These are phyloP conservation scores for Eremobia ochroleuca DNA, from an alignment of 2,888 invertebrate species.

Conservation along the genomic window DNA sequence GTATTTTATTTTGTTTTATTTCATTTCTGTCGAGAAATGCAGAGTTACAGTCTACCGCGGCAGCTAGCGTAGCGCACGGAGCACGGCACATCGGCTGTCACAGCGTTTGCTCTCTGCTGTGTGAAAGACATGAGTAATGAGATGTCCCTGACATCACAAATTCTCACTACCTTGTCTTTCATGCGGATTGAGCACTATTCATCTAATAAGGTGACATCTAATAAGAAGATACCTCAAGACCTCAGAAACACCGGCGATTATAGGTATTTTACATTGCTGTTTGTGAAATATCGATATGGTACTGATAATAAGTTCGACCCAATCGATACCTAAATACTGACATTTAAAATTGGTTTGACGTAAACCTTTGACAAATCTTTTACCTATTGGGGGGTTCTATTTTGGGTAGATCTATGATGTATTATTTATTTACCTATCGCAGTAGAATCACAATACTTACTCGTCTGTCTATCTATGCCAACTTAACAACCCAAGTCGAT, in stretches of 20 bases:
- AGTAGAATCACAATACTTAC: conserved; percentile 26
- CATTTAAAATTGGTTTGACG: conserved; percentile 1
- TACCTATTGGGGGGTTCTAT: background rate
- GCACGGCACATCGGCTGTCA: conserved; percentile 34
- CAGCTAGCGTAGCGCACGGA: conserved; percentile 32
- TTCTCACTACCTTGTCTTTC: conserved; percentile 99
- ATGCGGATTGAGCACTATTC: conserved; percentile 92
- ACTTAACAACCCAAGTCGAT: background rate
- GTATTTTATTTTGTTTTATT: background rate
- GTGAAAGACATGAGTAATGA: conserved; percentile 99
- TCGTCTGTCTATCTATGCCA: background rate
- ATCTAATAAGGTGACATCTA: conserved; percentile 57
- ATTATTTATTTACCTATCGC: conserved; percentile 6
- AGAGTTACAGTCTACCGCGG: conserved; percentile 57
- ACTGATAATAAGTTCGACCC: conserved; percentile 14
- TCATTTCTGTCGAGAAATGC: conserved; percentile 30
- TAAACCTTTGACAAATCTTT: background rate
- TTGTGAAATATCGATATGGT: conserved; percentile 17
- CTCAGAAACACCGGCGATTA: conserved; percentile 19
- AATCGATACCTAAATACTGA: background rate
- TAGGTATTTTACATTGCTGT: conserved; percentile 27
- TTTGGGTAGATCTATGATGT: background rate
- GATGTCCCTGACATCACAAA: conserved; percentile 93
- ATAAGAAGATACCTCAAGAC: conserved; percentile 62
- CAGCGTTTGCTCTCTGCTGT: conserved; percentile 88